These are phyloP conservation scores for Psittacula echo DNA, from an alignment of 2,797 vertebrate species.

Conservation along the genomic window DNA sequence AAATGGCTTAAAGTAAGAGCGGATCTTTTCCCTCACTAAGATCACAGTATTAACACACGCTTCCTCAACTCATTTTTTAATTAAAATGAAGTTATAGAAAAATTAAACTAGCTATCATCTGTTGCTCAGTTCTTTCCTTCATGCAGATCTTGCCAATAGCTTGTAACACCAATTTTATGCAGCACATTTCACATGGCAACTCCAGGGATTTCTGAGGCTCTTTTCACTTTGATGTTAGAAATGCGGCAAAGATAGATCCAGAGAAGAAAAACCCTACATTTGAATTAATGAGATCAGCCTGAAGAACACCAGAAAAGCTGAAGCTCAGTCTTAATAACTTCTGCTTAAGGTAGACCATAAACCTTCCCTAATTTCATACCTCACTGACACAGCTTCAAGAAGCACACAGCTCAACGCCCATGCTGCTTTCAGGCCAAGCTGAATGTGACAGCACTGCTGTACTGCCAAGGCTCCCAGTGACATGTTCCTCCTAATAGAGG, in stretches of 20 bases:
- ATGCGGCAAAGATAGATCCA: not conserved
- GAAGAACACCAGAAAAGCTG: not conserved
- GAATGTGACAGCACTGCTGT: not conserved
- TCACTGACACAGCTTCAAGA: not conserved
- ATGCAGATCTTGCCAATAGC: not conserved
- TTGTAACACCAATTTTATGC: not conserved
- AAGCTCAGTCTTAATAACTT: not conserved
- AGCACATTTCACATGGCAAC: not conserved
- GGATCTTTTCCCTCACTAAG: not conserved
- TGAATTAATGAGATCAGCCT: not conserved
- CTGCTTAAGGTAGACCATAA: not conserved
- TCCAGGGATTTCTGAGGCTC: constrained; percentile 14
- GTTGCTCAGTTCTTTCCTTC: not conserved
- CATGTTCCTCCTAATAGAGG: not conserved
- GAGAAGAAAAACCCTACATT: not conserved
- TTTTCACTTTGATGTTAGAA: constrained; percentile 31
- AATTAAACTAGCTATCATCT: not conserved
- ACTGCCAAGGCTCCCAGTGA: not conserved
- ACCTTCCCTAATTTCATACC: not conserved
- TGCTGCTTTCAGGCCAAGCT: not conserved
- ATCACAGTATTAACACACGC: not conserved
- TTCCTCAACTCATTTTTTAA: not conserved
- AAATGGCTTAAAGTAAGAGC: not conserved
- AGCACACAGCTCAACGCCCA: not conserved
- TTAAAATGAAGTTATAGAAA: not conserved